A percentile compares a stretch with the other conserved stretches of the same genome.
Evolutionary conservation across 2,797 vertebrate genomes (phyloP).

Genomic region (Melanotaenia parkinsoni): DNA sequence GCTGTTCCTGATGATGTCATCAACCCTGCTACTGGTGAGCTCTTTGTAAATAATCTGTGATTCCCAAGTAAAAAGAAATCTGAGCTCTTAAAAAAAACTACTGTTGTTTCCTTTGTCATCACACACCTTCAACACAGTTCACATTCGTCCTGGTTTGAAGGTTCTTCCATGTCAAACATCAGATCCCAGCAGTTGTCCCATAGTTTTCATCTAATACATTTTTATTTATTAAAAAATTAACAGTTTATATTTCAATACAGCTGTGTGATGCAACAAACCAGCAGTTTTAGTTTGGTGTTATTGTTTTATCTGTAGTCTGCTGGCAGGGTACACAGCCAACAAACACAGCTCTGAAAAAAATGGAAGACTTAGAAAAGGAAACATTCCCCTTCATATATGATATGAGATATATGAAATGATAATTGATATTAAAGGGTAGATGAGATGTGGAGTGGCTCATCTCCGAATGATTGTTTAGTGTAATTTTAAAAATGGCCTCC

Average conservation of each 20-base stretch:
- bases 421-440: no score
- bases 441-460: no score
- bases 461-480: no score
- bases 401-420: no score
- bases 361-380: no score
- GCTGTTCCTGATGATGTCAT: conserved; percentile 6
- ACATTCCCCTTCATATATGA: no score
- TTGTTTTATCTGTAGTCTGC: no score
- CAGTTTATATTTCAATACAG: not conserved
- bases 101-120: not conserved
- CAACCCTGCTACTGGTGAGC: not conserved
- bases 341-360: not conserved
- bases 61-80: not conserved
- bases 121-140: not conserved
- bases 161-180: not conserved
- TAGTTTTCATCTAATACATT: not conserved
- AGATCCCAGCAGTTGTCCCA: not conserved
- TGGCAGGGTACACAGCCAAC: not conserved
- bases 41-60: not conserved
- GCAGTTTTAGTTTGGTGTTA: no score
- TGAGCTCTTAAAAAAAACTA: not conserved
- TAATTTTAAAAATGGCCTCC: no score
- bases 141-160: not conserved
- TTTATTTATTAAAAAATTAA: not conserved
- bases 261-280: not conserved